Evolutionary conservation across 2,797 vertebrate genomes (phyloP).

Genomic region (Benthosema pterotum): DNA sequence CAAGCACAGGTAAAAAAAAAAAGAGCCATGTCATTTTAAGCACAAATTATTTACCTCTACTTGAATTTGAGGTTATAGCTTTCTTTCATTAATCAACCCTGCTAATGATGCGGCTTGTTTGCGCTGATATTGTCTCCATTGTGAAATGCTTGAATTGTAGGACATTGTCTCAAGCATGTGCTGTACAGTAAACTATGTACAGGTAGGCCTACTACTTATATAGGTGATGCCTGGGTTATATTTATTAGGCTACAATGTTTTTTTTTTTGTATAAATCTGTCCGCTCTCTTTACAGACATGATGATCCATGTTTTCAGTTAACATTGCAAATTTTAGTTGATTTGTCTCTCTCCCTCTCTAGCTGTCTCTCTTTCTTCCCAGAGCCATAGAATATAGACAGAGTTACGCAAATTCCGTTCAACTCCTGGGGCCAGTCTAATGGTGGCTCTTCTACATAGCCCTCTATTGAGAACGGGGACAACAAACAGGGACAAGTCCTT

Average conservation of each 20-base stretch:
- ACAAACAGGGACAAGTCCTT: too few species aligned
- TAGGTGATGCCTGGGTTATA: slow-evolving; percentile 17
- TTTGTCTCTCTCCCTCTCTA: not conserved
- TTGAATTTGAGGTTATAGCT: slow-evolving; percentile 22
- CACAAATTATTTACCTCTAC: slow-evolving; percentile 9
- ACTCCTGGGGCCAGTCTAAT: too few species aligned
- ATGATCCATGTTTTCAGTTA: too few species aligned
- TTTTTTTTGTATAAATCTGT: slow-evolving; percentile 16
- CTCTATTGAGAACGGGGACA: too few species aligned
- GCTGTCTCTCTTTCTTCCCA: not conserved
- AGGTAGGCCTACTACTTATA: slow-evolving; percentile 2
- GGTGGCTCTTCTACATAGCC: too few species aligned
- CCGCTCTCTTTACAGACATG: slow-evolving; percentile 1
- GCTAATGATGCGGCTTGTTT: not conserved
- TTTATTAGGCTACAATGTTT: slow-evolving; percentile 28
- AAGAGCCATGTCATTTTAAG: slow-evolving; percentile 48
- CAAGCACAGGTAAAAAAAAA: slow-evolving; percentile 34
- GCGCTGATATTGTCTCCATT: slow-evolving; percentile 17
- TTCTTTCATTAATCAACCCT: slow-evolving; percentile 17
- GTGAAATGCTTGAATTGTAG: slow-evolving; percentile 26
- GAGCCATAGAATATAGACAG: too few species aligned
- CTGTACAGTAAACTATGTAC: slow-evolving; percentile 20
- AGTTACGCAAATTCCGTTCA: too few species aligned
- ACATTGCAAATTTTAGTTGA: too few species aligned
- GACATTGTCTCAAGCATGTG: slow-evolving; percentile 32